phyloP scores from a whole-genome alignment of 2,113 vertebrate species.

The Cebidichthys violaceus region DNA sequence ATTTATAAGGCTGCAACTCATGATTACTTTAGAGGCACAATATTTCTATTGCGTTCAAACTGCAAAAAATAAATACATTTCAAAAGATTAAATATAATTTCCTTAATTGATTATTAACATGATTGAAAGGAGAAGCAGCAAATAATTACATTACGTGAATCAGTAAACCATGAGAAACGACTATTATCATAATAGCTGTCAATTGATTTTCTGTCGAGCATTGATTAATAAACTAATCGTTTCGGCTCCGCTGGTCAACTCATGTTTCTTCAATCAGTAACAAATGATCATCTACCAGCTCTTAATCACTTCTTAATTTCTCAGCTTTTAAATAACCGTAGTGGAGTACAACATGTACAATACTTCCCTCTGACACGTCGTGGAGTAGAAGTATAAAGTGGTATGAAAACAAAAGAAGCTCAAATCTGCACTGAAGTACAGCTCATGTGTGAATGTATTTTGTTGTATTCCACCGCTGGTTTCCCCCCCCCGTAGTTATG shows the following conservation, averaged over 20 bases:
- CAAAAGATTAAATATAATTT: not conserved
- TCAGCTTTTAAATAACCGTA: not conserved
- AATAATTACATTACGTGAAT: not conserved
- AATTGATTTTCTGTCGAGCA: not conserved
- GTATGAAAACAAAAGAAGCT: not conserved
- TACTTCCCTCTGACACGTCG: not conserved
- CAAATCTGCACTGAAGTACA: not conserved
- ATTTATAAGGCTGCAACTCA: not conserved
- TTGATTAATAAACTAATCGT: not conserved
- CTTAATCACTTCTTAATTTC: not conserved
- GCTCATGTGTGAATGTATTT: not conserved
- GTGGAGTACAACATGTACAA: not conserved
- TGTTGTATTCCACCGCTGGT: not conserved
- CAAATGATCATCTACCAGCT: not conserved
- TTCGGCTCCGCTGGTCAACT: not conserved
- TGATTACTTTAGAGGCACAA: not conserved
- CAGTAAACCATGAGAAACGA: not conserved
- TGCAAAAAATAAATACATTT: not conserved
- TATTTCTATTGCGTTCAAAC: no score
- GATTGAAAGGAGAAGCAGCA: not conserved
- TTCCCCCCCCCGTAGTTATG: slow-evolving; percentile 5
- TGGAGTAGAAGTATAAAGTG: not conserved
- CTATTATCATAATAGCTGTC: not conserved
- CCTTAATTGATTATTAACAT: not conserved
- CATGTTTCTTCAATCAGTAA: not conserved